Evolutionary conservation across 2,113 vertebrate species (phyloP).

Genomic region (Malurus melanocephalus): DNA sequence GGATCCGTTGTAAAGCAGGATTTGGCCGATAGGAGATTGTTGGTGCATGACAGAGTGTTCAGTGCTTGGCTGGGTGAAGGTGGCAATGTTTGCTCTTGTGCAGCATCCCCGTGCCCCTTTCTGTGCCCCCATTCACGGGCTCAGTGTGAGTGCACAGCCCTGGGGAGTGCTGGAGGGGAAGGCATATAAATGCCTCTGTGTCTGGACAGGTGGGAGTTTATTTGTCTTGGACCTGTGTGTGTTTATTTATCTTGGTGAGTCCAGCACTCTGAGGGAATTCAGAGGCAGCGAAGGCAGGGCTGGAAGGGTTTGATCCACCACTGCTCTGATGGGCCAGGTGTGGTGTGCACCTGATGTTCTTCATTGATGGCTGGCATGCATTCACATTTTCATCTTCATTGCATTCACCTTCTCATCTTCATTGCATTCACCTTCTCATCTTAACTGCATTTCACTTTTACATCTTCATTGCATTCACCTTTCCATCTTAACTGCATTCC

Average conservation of each 20-base stretch:
- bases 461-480: no score
- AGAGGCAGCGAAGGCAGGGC: fast-evolving
- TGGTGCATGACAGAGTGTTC: fast-evolving
- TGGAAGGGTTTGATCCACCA: neutral
- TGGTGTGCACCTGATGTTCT: neutral
- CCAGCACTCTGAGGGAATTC: neutral
- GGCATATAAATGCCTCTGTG: fast-evolving
- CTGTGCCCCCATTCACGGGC: fast-evolving
- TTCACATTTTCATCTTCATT: neutral
- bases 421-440: neutral
- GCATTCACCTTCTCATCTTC: no score
- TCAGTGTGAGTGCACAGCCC: fast-evolving
- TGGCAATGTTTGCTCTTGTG: neutral
- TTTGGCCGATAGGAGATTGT: neutral
- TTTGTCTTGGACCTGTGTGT: neutral
- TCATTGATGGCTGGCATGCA: fast-evolving
- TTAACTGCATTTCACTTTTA: neutral
- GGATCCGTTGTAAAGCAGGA: neutral
- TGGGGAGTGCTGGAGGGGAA: fast-evolving
- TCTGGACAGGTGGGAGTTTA: neutral
- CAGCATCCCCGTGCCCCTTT: fast-evolving
- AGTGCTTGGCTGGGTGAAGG: neutral
- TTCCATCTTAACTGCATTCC: no score
- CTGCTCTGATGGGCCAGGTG: neutral
- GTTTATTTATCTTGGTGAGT: neutral